phyloP scores from a whole-genome alignment of 1,140 invertebrate genomes.

The Vanessa atalanta region DNA sequence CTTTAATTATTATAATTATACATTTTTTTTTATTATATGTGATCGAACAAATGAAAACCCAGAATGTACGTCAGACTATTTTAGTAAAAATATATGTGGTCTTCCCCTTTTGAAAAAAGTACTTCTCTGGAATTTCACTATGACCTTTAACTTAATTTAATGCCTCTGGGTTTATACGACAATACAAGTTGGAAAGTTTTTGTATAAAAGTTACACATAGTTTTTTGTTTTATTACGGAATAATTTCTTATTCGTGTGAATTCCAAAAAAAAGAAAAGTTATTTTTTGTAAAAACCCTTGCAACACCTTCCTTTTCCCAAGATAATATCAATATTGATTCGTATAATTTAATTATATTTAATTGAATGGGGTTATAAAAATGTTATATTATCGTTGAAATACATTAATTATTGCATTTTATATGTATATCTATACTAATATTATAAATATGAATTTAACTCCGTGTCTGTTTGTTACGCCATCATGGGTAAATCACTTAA shows the following conservation, averaged over 20 bases:
- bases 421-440: no score
- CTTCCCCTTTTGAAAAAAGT: background rate
- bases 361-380: no score
- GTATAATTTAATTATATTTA: no score
- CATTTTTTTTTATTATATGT: background rate
- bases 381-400: no score
- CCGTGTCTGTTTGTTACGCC: no score
- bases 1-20: constrained; percentile 9
- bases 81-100: background rate
- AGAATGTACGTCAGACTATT: background rate
- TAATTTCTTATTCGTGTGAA: background rate
- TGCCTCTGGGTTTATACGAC: background rate
- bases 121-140: constrained; percentile 8
- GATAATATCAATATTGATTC: no score
- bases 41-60: background rate
- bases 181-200: background rate
- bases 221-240: background rate
- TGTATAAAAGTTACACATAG: background rate
- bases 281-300: background rate
- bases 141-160: background rate
- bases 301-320: background rate
- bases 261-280: no score
- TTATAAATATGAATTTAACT: no score
- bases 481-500: no score
- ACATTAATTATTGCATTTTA: no score